A percentile compares a stretch with the other conserved stretches of the same genome.
Evolutionary conservation across 2,113 vertebrate genomes (phyloP).

Genomic region (Crotalus tigris): DNA sequence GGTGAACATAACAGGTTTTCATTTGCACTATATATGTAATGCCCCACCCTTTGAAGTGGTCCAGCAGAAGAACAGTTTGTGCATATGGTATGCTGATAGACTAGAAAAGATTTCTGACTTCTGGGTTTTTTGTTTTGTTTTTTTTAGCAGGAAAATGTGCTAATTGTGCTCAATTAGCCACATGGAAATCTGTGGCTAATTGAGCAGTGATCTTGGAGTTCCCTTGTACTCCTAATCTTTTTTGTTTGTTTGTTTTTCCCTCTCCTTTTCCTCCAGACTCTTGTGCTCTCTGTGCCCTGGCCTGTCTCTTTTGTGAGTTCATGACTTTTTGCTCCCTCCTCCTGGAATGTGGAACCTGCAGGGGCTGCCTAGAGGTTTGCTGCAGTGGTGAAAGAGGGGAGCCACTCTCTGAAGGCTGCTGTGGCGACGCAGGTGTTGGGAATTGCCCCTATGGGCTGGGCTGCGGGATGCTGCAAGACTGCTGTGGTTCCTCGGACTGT

Average conservation of each 20-base stretch:
- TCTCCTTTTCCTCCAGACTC: slow-evolving; percentile 65
- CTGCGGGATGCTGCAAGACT: slow-evolving; percentile 74
- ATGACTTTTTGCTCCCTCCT: slow-evolving; percentile 70
- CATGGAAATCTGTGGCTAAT: no score
- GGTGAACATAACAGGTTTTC: not conserved
- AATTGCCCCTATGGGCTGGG: slow-evolving; percentile 55
- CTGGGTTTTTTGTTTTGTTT: not conserved
- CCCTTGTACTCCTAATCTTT: not conserved
- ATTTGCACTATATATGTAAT: not conserved
- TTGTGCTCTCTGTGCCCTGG: slow-evolving; percentile 76
- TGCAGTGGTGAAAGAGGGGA: slow-evolving; percentile 49
- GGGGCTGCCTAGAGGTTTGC: slow-evolving; percentile 42
- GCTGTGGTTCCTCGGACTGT: slow-evolving; percentile 75
- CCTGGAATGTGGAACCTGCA: slow-evolving; percentile 69
- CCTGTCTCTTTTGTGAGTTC: slow-evolving; percentile 76
- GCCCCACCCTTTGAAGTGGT: not conserved
- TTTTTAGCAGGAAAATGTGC: not conserved
- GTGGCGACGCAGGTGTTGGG: slow-evolving; percentile 52
- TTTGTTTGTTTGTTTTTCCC: not conserved
- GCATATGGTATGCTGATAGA: not conserved
- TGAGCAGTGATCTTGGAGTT: not conserved
- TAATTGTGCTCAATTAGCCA: no score
- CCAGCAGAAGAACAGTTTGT: not conserved
- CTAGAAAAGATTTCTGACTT: not conserved
- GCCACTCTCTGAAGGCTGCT: slow-evolving; percentile 27